A percentile compares a stretch with the other conserved stretches of the same genome.
phyloP scores from a whole-genome alignment of 2,113 vertebrate genomes.

The Eulacestoma nigropectus region DNA sequence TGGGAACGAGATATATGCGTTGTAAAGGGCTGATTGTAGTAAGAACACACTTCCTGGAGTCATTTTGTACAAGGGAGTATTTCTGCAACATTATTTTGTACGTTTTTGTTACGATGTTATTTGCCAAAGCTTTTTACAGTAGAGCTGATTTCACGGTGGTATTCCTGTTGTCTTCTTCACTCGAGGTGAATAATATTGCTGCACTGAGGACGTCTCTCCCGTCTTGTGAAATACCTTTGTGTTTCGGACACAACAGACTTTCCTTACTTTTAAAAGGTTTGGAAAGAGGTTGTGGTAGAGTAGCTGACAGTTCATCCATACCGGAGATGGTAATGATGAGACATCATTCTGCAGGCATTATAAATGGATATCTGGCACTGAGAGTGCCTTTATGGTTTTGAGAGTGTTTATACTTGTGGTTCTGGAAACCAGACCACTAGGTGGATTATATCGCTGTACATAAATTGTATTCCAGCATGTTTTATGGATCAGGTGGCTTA shows the following conservation, averaged over 20 bases:
- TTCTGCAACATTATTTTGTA: not conserved
- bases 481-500: constrained; percentile 27
- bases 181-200: not conserved
- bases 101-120: not conserved
- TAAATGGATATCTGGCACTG: constrained; percentile 14
- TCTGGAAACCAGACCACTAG: constrained; percentile 20
- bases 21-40: not conserved
- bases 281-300: not conserved
- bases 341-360: constrained; percentile 10
- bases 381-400: constrained; percentile 26
- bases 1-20: fast-evolving
- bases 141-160: not conserved
- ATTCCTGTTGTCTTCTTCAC: not conserved
- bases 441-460: not conserved
- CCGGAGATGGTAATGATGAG: not conserved
- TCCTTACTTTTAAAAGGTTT: constrained; percentile 16
- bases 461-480: not conserved
- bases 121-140: not conserved
- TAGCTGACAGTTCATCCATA: constrained; percentile 50
- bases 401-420: constrained; percentile 16
- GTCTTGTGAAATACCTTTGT: not conserved
- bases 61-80: not conserved
- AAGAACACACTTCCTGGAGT: too few relatives aligned
- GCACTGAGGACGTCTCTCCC: not conserved
- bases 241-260: not conserved